These are phyloP conservation scores for Scaptomyza pallida DNA, from an alignment of 1,140 invertebrate genomes.

Conservation along the genomic window DNA sequence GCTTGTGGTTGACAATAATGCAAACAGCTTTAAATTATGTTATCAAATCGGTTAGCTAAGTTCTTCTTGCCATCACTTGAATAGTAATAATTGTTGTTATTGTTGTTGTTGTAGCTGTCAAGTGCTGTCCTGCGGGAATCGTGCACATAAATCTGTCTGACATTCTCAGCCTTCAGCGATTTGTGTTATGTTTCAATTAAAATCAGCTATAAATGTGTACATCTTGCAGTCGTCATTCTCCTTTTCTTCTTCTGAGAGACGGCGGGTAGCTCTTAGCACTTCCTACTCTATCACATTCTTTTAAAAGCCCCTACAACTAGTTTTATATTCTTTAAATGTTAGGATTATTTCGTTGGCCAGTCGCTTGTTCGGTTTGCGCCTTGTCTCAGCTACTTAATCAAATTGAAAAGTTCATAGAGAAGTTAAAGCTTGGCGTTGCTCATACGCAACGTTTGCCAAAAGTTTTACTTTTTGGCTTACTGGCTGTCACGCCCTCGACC, in stretches of 20 bases:
- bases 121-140: conserved; percentile 21
- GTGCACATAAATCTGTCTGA: conserved; percentile 41
- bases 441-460: conserved; percentile 40
- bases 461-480: conserved; percentile 28
- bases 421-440: conserved; percentile 18
- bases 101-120: conserved; percentile 36
- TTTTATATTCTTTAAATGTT: conserved; percentile 13
- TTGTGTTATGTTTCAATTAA: conserved; percentile 32
- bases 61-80: conserved; percentile 7
- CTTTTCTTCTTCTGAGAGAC: too few species aligned
- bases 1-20: conserved; percentile 3
- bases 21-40: conserved; percentile 56
- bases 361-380: not conserved
- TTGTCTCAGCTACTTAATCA: conserved; percentile 51
- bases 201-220: not conserved
- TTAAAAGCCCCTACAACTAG: too few species aligned
- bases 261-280: too few species aligned
- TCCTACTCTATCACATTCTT: too few species aligned
- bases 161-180: conserved; percentile 7
- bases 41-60: conserved; percentile 54
- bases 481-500: conserved; percentile 37
- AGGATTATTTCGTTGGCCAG: conserved; percentile 3
- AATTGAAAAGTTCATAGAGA: conserved; percentile 53
- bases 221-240: not conserved
- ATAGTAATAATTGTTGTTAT: conserved; percentile 15